Evolutionary conservation across 2,113 vertebrate species (phyloP).

Genomic region (Charadrius vociferus): DNA sequence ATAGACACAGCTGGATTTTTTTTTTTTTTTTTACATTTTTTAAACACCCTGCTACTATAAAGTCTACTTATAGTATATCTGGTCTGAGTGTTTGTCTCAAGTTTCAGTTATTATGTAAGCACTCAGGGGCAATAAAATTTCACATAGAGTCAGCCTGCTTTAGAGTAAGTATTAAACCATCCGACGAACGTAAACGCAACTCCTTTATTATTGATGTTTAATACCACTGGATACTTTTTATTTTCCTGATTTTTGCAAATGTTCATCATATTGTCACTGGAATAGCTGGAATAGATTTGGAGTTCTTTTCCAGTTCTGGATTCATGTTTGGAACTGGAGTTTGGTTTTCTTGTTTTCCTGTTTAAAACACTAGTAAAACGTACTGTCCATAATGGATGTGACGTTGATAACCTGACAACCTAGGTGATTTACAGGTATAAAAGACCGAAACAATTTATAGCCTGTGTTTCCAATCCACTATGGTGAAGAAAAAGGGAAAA

Average conservation of each 20-base stretch:
- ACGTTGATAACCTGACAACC: neutral
- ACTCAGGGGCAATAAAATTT: slow-evolving; percentile 65
- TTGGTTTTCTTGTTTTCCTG: neutral
- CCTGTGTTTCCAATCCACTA: neutral
- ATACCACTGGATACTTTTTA: neutral
- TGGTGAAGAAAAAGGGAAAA: neutral
- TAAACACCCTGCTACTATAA: slow-evolving; percentile 49
- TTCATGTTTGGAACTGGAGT: neutral
- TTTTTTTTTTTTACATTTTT: neutral
- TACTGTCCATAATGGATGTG: neutral
- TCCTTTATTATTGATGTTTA: neutral
- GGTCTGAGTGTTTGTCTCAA: slow-evolving; percentile 43
- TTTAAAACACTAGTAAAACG: slow-evolving; percentile 20
- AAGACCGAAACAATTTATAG: slow-evolving; percentile 7
- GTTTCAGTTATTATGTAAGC: slow-evolving; percentile 71
- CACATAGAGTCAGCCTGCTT: slow-evolving; percentile 24
- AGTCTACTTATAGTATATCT: slow-evolving; percentile 33
- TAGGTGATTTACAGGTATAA: neutral
- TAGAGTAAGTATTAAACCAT: slow-evolving; percentile 11
- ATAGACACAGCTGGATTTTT: slow-evolving; percentile 36
- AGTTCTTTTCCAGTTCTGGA: neutral
- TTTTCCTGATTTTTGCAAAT: slow-evolving; percentile 28
- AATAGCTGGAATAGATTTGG: neutral
- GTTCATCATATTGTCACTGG: neutral
- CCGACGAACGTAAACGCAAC: neutral